Conservation (phyloP, 2,797 vertebrate species). For the Psittacula derbiana region DNA sequence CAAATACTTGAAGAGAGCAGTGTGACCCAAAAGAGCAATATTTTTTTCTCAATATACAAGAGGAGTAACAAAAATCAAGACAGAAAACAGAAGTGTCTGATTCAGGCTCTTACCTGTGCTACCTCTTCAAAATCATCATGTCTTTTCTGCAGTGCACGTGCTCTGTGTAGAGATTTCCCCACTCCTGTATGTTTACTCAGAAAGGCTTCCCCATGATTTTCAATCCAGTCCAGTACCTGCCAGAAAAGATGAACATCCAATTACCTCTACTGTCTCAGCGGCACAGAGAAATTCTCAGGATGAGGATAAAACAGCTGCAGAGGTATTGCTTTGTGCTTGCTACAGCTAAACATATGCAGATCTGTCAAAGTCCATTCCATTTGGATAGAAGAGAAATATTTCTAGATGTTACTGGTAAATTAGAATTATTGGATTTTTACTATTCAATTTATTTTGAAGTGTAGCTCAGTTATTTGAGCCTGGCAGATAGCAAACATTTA, state of each 20-base stretch:
- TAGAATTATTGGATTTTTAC: constrained; percentile 25
- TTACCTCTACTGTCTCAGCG: constrained; percentile 18
- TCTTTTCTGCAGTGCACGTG: constrained; percentile 93
- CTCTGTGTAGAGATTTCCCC: constrained; percentile 93
- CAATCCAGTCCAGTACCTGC: constrained; percentile 97
- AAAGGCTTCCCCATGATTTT: constrained; percentile 97
- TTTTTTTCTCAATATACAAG: background rate
- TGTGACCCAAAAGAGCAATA: background rate
- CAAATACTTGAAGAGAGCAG: background rate
- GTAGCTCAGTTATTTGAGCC: background rate
- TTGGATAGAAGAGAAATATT: background rate
- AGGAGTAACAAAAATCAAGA: background rate
- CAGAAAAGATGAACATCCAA: constrained; percentile 32
- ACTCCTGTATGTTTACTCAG: constrained; percentile 97
- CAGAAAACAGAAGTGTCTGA: background rate
- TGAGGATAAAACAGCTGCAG: background rate
- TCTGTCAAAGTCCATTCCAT: background rate
- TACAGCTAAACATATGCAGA: background rate
- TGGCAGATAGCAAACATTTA: background rate
- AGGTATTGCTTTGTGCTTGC: background rate
- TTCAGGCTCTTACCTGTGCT: constrained; percentile 82
- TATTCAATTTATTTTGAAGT: constrained; percentile 26
- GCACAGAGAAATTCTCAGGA: background rate
- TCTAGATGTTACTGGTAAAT: background rate
- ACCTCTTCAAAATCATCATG: constrained; percentile 98